A percentile compares a stretch with the other conserved stretches of the same genome.
Evolutionary conservation across 2,113 vertebrate species (phyloP).

Genomic region (Phodopus roborovskii): DNA sequence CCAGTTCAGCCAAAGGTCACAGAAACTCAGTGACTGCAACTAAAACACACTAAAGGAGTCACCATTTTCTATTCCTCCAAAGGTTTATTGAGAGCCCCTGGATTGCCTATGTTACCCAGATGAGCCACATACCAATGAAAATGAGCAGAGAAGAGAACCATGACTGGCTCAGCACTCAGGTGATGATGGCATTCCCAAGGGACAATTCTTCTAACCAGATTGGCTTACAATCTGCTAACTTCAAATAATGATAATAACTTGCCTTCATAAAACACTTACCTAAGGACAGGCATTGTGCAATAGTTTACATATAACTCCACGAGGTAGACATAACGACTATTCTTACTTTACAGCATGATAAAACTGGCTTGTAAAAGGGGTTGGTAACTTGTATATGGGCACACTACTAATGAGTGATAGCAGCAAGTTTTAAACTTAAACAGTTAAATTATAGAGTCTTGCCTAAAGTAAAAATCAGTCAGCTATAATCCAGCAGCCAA

Average conservation of each 20-base stretch:
- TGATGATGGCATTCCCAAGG: background rate
- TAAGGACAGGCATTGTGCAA: rapidly evolving
- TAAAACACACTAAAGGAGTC: background rate
- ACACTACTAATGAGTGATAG: background rate
- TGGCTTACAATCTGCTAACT: background rate
- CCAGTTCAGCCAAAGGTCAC: background rate
- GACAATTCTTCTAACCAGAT: background rate
- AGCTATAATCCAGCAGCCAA: background rate
- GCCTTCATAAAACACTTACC: background rate
- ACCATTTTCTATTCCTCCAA: constrained; percentile 1
- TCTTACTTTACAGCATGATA: background rate
- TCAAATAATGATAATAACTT: background rate
- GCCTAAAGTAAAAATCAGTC: background rate
- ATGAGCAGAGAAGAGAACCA: constrained; percentile 59
- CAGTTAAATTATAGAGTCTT: background rate
- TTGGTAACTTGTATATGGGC: background rate
- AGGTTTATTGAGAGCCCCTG: constrained; percentile 75
- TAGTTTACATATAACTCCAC: background rate
- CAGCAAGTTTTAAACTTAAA: background rate
- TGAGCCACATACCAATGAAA: constrained; percentile 77
- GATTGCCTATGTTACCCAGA: constrained; percentile 62
- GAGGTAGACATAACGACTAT: background rate
- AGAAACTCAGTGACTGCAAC: background rate
- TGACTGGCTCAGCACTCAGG: constrained; percentile 77
- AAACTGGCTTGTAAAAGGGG: background rate